Base-by-base conservation (phyloP, 2,113 vertebrate species). In the Spizaetus ornatus region DNA sequence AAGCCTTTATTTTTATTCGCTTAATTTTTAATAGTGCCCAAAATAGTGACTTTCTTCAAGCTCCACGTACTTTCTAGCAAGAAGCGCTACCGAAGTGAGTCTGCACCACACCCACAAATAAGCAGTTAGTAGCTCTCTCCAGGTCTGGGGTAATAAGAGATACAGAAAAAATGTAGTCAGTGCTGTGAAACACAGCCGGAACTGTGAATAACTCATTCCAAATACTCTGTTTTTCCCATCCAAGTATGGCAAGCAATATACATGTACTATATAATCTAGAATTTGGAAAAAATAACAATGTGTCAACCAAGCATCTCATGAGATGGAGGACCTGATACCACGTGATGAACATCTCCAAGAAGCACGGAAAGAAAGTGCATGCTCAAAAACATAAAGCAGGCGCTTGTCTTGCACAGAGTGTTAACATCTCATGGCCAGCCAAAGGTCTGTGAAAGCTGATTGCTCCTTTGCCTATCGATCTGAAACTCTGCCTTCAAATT, bases 381-480 rank as follows among this genome's bases (percentile, higher is more conserved):
- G 15, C 61, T 48, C 55, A 66, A 31, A 82, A 67, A 3, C 2
- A 0, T 16, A 32, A 34, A 66, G 34, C 40, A 71, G 56, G 14
- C 6, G 1, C 22, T 59, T 47, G 66, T 16, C 50, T 93, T 29
- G 32, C 42, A 52, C 10, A 34, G 26, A 45, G 38, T 7, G 45
- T 65, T 90, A 90, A 25, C 38, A 38, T 43, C 66, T 48, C 66
- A 11, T 4, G 70, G 76, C 53, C 66, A 90, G 73, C 27, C 73
- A 73, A 65, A 89, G 70, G 70, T 13, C 90, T 93, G 84, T 31
- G 70, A 36, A 72, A 85, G 66, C 74, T 52, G 58, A 90, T 76
- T 90, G 86, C 53, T 96, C 48, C 70, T 93, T 66, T 90, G 73
- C 70, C 36, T 83, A 94, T 91, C 12, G 73, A 85, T 95, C 82